phyloP scores from a whole-genome alignment of 1,140 invertebrate genomes.

The Watersipora subatra region DNA sequence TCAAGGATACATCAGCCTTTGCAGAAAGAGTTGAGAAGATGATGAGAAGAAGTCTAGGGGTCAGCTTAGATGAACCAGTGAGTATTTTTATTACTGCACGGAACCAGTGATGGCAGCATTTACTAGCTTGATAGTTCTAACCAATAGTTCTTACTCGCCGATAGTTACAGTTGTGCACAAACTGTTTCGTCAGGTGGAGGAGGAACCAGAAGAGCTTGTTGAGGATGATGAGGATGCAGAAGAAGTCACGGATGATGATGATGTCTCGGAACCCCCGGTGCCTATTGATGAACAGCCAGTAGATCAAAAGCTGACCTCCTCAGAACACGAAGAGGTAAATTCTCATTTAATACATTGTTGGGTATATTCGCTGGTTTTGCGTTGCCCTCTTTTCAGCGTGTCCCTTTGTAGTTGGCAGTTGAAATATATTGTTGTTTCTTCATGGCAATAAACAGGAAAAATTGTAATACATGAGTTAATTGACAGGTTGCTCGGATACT shows the following conservation, averaged over 20 bases:
- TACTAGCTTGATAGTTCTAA: constrained; percentile 15
- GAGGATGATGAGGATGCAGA: constrained; percentile 27
- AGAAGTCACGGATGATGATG: constrained; percentile 23
- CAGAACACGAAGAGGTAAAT: too few relatives aligned
- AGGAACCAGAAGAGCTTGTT: too few relatives aligned
- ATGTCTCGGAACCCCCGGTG: constrained; percentile 14
- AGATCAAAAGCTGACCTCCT: too few relatives aligned
- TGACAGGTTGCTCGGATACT: too few relatives aligned
- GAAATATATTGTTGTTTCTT: too few relatives aligned
- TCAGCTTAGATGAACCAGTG: constrained; percentile 57
- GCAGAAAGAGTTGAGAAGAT: constrained; percentile 73
- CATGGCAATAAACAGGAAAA: too few relatives aligned
- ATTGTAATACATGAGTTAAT: too few relatives aligned
- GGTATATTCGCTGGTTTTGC: too few relatives aligned
- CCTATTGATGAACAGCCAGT: too few relatives aligned
- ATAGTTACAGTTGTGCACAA: constrained; percentile 19
- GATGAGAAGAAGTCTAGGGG: constrained; percentile 55
- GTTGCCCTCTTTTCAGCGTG: too few relatives aligned
- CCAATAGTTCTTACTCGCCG: neutral
- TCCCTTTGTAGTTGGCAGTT: too few relatives aligned
- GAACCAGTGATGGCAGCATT: constrained; percentile 27
- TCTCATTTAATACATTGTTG: too few relatives aligned
- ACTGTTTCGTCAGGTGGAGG: constrained; percentile 17
- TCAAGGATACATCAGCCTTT: constrained; percentile 72
- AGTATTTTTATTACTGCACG: neutral